phyloP scores from a whole-genome alignment of 2,888 invertebrate species.

The Drymonia ruficornis region DNA sequence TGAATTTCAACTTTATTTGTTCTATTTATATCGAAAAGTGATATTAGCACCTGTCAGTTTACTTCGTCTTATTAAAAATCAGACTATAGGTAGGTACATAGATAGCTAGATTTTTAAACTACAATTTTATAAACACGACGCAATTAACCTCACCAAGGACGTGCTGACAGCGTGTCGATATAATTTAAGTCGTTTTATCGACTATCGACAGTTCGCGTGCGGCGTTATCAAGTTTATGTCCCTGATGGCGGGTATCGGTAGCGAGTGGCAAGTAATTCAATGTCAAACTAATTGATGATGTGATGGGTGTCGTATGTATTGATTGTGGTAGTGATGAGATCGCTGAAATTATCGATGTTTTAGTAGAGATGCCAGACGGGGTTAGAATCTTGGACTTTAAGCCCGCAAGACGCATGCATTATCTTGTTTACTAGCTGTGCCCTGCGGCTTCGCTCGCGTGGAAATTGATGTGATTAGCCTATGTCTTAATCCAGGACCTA shows the following conservation, averaged over 20 bases:
- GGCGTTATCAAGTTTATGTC: constrained; percentile 67
- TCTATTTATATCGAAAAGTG: too few species aligned
- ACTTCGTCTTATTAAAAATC: too few species aligned
- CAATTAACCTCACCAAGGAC: constrained; percentile 3
- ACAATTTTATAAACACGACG: background rate
- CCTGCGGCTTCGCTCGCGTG: too few species aligned
- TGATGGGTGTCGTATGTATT: constrained; percentile 31
- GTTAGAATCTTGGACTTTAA: background rate
- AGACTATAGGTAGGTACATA: too few species aligned
- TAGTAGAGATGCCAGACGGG: too few species aligned
- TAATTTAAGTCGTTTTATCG: constrained; percentile 69
- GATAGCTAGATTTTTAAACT: background rate
- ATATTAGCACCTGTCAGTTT: too few species aligned
- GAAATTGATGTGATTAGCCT: too few species aligned
- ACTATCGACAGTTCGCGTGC: constrained; percentile 68
- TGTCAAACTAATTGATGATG: constrained; percentile 66
- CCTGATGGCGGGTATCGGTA: constrained; percentile 56
- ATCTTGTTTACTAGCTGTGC: too few species aligned
- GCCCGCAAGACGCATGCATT: too few species aligned
- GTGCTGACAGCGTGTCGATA: constrained; percentile 60
- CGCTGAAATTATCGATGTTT: background rate
- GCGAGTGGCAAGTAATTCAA: constrained; percentile 61
- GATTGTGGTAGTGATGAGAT: background rate
- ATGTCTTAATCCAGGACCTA: too few species aligned
- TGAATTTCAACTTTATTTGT: too few species aligned